Percentiles rank a stretch among this genome's conserved stretches.
Conservation (phyloP, 2,888 invertebrate genomes). For the Conomelus anceps region DNA sequence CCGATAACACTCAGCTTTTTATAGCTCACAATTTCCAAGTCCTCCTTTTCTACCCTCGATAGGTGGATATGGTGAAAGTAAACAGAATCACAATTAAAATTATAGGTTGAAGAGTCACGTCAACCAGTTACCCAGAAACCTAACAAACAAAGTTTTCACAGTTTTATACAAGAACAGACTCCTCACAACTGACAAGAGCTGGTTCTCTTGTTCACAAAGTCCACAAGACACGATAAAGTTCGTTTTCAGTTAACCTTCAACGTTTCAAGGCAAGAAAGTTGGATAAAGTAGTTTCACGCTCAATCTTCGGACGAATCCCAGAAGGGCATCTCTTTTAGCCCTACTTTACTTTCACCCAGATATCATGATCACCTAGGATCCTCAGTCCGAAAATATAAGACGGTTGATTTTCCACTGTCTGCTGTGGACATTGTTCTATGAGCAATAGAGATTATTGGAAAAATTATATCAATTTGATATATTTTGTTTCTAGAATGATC, state of each 20-base stretch:
- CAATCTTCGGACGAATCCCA: neutral
- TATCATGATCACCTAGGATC: too few relatives aligned
- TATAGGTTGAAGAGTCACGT: neutral
- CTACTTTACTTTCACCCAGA: neutral
- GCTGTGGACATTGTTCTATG: too few relatives aligned
- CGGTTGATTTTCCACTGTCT: too few relatives aligned
- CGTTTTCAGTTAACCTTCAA: neutral
- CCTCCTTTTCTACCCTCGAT: neutral
- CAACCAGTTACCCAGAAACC: neutral
- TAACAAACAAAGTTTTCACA: neutral
- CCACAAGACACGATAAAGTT: neutral
- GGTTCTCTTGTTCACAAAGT: neutral
- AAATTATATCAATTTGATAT: too few relatives aligned
- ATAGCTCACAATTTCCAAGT: neutral
- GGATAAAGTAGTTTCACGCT: neutral
- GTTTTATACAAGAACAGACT: too few relatives aligned
- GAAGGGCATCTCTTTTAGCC: neutral
- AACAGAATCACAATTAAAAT: neutral
- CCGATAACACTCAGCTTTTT: neutral
- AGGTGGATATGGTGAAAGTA: neutral
- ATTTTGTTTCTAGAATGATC: too few relatives aligned
- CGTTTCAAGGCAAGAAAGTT: neutral
- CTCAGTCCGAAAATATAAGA: too few relatives aligned
- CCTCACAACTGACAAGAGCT: neutral
- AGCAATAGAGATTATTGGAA: too few relatives aligned